Percentiles rank a stretch among this genome's conserved stretches.
Conservation (phyloP, 2,113 vertebrate genomes). For the Gymnogyps californianus region DNA sequence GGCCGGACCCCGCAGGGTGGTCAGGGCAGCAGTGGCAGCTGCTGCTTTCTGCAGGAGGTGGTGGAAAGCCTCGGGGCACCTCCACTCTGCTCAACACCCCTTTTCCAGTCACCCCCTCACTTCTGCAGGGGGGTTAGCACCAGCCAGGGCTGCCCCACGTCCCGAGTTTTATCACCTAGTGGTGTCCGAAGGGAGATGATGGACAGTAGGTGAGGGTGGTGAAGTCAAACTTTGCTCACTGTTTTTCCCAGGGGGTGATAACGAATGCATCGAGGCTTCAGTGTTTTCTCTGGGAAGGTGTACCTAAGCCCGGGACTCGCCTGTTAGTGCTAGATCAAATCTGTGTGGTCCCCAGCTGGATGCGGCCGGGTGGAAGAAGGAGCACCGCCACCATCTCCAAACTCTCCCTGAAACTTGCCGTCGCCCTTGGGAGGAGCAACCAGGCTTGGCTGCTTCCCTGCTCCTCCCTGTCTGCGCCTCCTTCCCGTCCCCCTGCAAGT, state of each 20-base stretch:
- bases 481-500: not conserved
- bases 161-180: not conserved
- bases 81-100: not conserved
- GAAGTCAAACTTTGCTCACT: not conserved
- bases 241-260: not conserved
- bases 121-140: not conserved
- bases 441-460: not conserved
- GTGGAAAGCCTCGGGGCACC: not conserved
- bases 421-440: not conserved
- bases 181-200: not conserved
- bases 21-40: not conserved
- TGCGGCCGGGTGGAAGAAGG: not conserved
- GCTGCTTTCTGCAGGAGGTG: not conserved
- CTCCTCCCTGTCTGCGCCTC: not conserved
- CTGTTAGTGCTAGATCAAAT: not conserved
- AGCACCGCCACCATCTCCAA: not conserved
- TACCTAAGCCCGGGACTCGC: not conserved
- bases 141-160: not conserved
- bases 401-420: not conserved
- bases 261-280: fast-evolving
- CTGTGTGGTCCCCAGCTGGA: not conserved
- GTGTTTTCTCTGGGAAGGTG: not conserved
- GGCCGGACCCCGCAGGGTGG: not conserved
- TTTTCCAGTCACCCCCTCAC: not conserved
- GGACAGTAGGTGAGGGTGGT: not conserved